Evolutionary conservation across 1,140 invertebrate genomes (phyloP).

Genomic region (Drosophila teissieri): DNA sequence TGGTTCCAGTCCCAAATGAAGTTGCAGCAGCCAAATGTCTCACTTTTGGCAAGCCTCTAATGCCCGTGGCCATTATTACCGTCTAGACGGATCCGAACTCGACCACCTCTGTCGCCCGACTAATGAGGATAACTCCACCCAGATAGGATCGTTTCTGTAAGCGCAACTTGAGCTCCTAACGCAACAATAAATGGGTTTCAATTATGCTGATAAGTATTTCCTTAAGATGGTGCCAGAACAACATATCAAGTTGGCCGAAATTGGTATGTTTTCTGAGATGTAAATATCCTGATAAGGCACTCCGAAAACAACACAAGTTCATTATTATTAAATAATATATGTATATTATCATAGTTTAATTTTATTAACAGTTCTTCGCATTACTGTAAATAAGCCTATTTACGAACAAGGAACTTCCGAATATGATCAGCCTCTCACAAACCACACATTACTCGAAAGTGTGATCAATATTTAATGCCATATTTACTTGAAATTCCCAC

Average conservation of each 20-base stretch:
- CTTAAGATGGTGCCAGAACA: neutral
- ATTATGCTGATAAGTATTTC: neutral
- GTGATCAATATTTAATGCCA: slow-evolving; percentile 26
- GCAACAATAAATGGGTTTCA: neutral
- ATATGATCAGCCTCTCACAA: neutral
- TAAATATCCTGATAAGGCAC: too few relatives aligned
- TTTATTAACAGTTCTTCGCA: too few relatives aligned
- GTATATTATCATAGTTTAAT: too few relatives aligned
- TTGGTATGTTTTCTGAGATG: too few relatives aligned
- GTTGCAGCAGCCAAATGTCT: slow-evolving; percentile 68
- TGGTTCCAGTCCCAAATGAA: slow-evolving; percentile 51
- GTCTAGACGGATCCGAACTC: slow-evolving; percentile 57
- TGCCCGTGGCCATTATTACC: slow-evolving; percentile 44
- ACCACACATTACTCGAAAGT: slow-evolving; percentile 7
- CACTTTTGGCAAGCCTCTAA: slow-evolving; percentile 35
- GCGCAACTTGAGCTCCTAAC: neutral
- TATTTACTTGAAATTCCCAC: slow-evolving; percentile 24
- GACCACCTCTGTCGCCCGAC: slow-evolving; percentile 16
- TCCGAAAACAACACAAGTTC: too few relatives aligned
- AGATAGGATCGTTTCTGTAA: slow-evolving; percentile 6
- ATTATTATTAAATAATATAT: too few relatives aligned
- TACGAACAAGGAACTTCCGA: neutral
- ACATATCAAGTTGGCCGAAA: neutral
- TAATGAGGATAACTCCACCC: slow-evolving; percentile 47
- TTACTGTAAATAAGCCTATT: neutral